Percentiles rank a stretch among this genome's conserved stretches.
Evolutionary conservation across 2,113 vertebrate species (phyloP).

Genomic region (Sprattus sprattus): DNA sequence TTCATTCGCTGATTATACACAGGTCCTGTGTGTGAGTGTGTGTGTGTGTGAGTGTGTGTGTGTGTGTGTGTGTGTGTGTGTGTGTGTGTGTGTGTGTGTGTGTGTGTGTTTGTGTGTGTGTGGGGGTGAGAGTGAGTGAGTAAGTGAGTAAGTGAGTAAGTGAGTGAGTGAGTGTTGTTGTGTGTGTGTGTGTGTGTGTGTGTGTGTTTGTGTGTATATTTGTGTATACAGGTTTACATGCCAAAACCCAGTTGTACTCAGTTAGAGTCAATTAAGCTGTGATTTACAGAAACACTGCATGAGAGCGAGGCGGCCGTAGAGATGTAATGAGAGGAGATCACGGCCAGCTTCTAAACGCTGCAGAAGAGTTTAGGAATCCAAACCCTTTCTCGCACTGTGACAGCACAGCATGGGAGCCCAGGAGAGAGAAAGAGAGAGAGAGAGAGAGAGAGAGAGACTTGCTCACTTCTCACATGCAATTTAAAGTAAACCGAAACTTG

Average conservation of each 20-base stretch:
- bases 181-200: not conserved
- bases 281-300: not conserved
- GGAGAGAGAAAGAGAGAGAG: not conserved
- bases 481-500: not conserved
- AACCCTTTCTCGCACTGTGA: not conserved
- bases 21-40: not conserved
- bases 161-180: not conserved
- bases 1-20: not conserved
- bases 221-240: not conserved
- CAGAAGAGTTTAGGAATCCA: not conserved
- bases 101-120: not conserved
- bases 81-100: no score
- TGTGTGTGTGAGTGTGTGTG: not conserved
- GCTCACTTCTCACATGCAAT: not conserved
- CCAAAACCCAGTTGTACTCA: not conserved
- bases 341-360: not conserved
- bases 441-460: not conserved
- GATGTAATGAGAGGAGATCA: constrained; percentile 1
- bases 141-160: not conserved
- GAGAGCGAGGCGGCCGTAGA: not conserved
- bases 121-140: not conserved
- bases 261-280: not conserved
- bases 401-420: not conserved
- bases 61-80: not conserved
- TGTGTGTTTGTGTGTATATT: not conserved